phyloP scores from a whole-genome alignment of 2,797 vertebrate genomes.

The Gobio occitaniae region DNA sequence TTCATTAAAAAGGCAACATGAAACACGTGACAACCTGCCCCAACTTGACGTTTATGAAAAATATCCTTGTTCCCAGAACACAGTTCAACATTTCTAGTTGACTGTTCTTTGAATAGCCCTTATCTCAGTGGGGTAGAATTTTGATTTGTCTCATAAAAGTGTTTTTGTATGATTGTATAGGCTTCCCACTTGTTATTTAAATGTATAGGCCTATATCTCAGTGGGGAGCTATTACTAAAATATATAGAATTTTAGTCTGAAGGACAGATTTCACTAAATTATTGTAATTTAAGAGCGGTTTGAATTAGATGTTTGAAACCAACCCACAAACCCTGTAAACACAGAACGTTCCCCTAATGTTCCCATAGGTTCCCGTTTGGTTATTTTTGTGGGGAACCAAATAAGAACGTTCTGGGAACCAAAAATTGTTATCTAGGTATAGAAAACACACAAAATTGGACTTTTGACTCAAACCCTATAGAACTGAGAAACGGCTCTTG shows the following conservation, averaged over 20 bases:
- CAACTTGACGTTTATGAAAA: neutral
- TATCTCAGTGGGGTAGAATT: no score
- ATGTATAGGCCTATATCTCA: neutral
- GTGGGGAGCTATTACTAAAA: neutral
- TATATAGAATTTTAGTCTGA: no score
- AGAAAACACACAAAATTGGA: neutral
- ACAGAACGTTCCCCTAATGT: no score
- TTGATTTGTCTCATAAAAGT: no score
- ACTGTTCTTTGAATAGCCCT: neutral
- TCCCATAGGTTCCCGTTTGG: no score
- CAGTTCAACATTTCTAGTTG: neutral
- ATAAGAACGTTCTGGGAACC: no score
- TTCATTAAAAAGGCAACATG: neutral
- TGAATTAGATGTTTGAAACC: neutral
- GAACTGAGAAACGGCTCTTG: neutral
- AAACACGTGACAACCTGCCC: neutral
- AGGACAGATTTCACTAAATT: neutral
- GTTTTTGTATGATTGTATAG: no score
- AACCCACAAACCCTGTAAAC: neutral
- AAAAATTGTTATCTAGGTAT: neutral
- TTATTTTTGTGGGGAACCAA: no score
- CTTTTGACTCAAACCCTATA: neutral
- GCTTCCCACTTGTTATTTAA: no score
- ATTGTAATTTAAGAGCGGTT: neutral
- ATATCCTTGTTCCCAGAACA: neutral